phyloP scores from a whole-genome alignment of 2,113 vertebrate species.

The Indicator indicator region DNA sequence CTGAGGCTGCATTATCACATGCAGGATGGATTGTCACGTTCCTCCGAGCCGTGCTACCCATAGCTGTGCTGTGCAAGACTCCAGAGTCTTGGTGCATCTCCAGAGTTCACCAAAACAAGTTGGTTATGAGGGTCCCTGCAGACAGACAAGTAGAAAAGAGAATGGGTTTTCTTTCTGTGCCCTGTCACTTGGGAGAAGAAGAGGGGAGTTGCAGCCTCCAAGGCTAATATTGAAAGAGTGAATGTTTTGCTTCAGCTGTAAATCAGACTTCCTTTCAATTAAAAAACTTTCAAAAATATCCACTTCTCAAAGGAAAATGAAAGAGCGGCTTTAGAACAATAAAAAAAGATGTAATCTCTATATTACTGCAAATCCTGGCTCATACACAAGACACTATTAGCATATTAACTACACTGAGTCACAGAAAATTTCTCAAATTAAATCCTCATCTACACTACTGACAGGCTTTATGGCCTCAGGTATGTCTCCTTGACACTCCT shows the following conservation, averaged over 20 bases:
- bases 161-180: neutral
- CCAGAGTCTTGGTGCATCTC: neutral
- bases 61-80: neutral
- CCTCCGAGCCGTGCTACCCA: neutral
- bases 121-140: neutral
- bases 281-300: slow-evolving; percentile 10
- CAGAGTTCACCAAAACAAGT: rapidly evolving
- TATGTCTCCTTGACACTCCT: slow-evolving; percentile 10
- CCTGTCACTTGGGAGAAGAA: neutral
- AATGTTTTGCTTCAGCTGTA: neutral
- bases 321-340: slow-evolving; percentile 35
- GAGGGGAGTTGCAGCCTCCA: neutral
- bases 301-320: slow-evolving; percentile 21
- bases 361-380: slow-evolving; percentile 29
- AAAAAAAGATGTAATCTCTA: slow-evolving; percentile 35
- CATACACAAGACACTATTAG: slow-evolving; percentile 8
- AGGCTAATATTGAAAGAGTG: neutral
- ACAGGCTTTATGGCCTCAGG: slow-evolving; percentile 20
- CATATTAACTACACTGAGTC: slow-evolving; percentile 41
- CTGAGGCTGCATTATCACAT: neutral
- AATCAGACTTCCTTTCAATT: neutral
- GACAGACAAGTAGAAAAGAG: neutral
- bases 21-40: neutral
- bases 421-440: slow-evolving; percentile 47
- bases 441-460: slow-evolving; percentile 33